These are phyloP conservation scores for Australoheros scitulus DNA, from an alignment of 2,113 vertebrate genomes.

Conservation along the genomic window DNA sequence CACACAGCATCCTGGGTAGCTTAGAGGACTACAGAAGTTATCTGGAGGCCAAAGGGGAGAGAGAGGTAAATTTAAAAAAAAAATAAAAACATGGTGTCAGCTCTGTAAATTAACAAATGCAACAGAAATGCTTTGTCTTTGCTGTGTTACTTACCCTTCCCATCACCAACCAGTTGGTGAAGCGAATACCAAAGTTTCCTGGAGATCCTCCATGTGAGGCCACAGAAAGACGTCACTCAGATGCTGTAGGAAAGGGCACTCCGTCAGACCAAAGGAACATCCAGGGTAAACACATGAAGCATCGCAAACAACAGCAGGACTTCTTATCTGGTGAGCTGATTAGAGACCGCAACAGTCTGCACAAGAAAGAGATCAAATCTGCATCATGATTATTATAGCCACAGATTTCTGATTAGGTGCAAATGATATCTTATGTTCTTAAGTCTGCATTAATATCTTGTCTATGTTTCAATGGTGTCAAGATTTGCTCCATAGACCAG, in stretches of 20 bases:
- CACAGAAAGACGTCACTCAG: not conserved
- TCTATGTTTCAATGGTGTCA: not conserved
- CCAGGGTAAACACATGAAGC: slow-evolving; percentile 78
- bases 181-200: slow-evolving; percentile 60
- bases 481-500: slow-evolving; percentile 85
- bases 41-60: slow-evolving; percentile 81
- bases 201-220: not conserved
- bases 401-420: not conserved
- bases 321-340: slow-evolving; percentile 83
- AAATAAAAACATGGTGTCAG: no score
- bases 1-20: slow-evolving; percentile 90
- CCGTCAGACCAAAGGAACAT: slow-evolving; percentile 35
- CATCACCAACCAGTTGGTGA: slow-evolving; percentile 73
- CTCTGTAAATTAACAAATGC: not conserved
- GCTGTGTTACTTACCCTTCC: not conserved
- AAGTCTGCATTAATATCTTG: not conserved
- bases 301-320: slow-evolving; percentile 83
- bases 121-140: not conserved
- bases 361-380: not conserved
- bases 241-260: slow-evolving; percentile 11
- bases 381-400: not conserved
- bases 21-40: slow-evolving; percentile 86
- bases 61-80: slow-evolving; percentile 71
- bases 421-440: not conserved
- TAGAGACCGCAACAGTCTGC: not conserved